Evolutionary conservation across 1,140 invertebrate genomes (phyloP).

Genomic region (Fopius arisanus): DNA sequence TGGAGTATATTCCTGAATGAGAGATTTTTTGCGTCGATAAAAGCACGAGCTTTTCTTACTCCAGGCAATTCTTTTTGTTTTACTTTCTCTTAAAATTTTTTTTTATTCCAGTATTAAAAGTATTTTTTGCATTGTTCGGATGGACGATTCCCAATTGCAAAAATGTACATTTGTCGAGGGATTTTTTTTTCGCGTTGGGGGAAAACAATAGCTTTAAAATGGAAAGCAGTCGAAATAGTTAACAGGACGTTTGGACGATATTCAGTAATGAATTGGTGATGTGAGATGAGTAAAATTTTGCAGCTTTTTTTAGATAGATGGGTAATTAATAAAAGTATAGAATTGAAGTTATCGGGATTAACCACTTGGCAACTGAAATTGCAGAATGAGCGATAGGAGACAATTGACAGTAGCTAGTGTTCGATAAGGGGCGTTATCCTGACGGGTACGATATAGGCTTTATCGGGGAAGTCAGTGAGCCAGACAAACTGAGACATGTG

Average conservation of each 20-base stretch:
- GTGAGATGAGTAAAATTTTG: too few relatives aligned
- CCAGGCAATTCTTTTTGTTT: not conserved
- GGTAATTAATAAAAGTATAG: too few relatives aligned
- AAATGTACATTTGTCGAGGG: too few relatives aligned
- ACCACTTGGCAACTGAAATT: constrained; percentile 22
- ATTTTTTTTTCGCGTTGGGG: too few relatives aligned
- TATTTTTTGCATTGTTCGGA: too few relatives aligned
- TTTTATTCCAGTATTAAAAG: too few relatives aligned
- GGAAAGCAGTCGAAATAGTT: too few relatives aligned
- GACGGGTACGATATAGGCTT: not conserved
- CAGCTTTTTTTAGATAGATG: too few relatives aligned
- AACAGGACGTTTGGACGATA: too few relatives aligned
- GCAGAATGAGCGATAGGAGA: constrained; percentile 22
- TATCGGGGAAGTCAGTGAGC: constrained; percentile 5
- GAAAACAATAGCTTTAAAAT: not conserved
- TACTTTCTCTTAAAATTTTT: not conserved
- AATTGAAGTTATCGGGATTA: not conserved
- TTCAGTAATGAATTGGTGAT: too few relatives aligned
- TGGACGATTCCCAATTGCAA: too few relatives aligned
- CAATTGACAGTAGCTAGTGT: not conserved
- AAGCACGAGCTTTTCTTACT: not conserved
- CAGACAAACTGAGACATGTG: not conserved
- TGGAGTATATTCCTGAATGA: constrained; percentile 16
- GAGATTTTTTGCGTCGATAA: constrained; percentile 15
- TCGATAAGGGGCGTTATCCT: constrained; percentile 3